A percentile compares a stretch with the other conserved stretches of the same genome.
Conservation (phyloP, 92 coral and sea anemone genomes). For the Epizoanthus stellaris region DNA sequence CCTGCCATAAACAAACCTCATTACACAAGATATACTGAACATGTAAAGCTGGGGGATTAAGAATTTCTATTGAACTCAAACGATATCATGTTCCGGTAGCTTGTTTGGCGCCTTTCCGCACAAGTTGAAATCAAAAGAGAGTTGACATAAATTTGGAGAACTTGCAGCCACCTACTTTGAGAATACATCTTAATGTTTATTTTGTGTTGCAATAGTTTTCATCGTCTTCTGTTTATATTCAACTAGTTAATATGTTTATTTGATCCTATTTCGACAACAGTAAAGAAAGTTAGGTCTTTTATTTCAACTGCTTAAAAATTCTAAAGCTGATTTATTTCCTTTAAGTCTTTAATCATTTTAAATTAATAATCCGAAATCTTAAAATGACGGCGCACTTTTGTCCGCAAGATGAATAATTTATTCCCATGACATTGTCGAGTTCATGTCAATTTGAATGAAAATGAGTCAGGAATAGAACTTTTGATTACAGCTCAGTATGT, state of each 20-base stretch:
- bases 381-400: too few species aligned
- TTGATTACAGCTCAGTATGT: too few species aligned
- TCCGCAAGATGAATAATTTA: background rate
- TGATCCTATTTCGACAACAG: too few species aligned
- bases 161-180: background rate
- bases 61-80: background rate
- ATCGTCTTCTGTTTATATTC: background rate
- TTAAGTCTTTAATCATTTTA: too few species aligned
- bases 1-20: background rate
- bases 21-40: background rate
- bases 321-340: too few species aligned
- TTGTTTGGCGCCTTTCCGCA: too few species aligned
- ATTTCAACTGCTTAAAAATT: too few species aligned
- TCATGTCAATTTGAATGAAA: background rate
- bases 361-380: too few species aligned
- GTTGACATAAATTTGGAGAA: background rate
- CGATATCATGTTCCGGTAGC: background rate
- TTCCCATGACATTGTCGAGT: background rate
- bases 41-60: background rate
- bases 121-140: too few species aligned
- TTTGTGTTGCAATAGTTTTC: background rate
- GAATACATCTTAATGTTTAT: background rate
- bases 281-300: too few species aligned
- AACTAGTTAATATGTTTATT: background rate
- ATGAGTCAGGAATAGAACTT: background rate